These are phyloP conservation scores for Botrylloides violaceus DNA, from an alignment of 23 tunicate species.

Conservation along the genomic window DNA sequence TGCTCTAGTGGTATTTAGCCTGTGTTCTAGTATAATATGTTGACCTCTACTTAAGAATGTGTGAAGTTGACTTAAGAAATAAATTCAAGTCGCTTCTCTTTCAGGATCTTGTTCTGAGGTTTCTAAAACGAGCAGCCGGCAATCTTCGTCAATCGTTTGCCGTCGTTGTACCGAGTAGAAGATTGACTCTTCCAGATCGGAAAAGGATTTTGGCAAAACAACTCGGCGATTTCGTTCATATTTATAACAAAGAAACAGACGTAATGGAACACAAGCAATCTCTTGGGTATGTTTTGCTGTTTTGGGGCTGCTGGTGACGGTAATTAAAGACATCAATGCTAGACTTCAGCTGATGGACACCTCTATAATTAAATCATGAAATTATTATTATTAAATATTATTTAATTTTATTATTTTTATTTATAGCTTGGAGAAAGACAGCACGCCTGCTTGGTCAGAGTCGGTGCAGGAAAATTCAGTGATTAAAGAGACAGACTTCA, in stretches of 20 bases:
- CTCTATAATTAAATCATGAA: too few relatives aligned
- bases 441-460: constrained; percentile 5
- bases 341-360: too few relatives aligned
- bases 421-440: constrained; percentile 14
- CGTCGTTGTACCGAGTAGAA: constrained; percentile 75
- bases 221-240: constrained; percentile 88
- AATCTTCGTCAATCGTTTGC: constrained; percentile 73
- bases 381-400: too few relatives aligned
- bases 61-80: too few relatives aligned
- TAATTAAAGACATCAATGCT: too few relatives aligned
- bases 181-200: constrained; percentile 53
- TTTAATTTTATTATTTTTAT: background rate
- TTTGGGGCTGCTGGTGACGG: too few relatives aligned
- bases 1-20: background rate
- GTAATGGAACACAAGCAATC: constrained; percentile 62
- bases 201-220: constrained; percentile 85
- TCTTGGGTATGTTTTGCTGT: constrained; percentile 36
- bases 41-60: background rate
- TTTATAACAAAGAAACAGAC: constrained; percentile 91
- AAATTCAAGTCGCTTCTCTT: too few relatives aligned
- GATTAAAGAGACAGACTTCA: constrained; percentile 51
- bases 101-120: constrained; percentile 82
- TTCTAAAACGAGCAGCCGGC: constrained; percentile 90
- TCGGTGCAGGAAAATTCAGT: constrained; percentile 17
- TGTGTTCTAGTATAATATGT: background rate